These are phyloP conservation scores for Cheilinus undulatus DNA, from an alignment of 2,113 vertebrate species.

Conservation along the genomic window DNA sequence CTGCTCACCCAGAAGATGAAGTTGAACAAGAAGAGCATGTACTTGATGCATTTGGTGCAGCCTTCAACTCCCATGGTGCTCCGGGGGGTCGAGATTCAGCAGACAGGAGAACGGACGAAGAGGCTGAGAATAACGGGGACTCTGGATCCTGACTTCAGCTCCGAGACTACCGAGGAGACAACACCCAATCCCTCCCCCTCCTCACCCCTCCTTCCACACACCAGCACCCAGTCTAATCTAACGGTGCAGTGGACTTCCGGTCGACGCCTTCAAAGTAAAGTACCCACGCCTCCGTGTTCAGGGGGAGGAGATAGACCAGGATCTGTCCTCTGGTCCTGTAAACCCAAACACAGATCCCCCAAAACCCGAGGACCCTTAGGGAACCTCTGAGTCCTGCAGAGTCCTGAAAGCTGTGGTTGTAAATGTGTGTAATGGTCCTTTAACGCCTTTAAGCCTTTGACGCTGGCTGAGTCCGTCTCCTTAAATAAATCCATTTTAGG, in stretches of 20 bases:
- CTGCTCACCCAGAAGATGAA: slow-evolving; percentile 96
- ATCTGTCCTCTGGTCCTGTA: no score
- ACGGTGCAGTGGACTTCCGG: not conserved
- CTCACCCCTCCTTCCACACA: slow-evolving; percentile 6
- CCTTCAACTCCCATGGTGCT: slow-evolving; percentile 93
- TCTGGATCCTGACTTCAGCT: slow-evolving; percentile 1
- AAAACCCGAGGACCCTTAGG: no score
- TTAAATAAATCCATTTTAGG: no score
- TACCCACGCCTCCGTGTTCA: not conserved
- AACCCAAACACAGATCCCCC: no score
- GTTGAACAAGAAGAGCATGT: slow-evolving; percentile 95
- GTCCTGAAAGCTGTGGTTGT: no score
- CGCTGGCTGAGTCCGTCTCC: no score
- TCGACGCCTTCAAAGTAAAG: slow-evolving; percentile 26
- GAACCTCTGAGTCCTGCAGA: no score
- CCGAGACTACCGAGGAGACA: slow-evolving; percentile 59
- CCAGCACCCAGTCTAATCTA: not conserved
- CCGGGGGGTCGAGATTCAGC: not conserved
- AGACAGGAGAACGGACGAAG: no score
- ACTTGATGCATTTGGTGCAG: slow-evolving; percentile 97
- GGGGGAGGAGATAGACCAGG: no score
- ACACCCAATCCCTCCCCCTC: slow-evolving; percentile 76
- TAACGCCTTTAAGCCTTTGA: no score
- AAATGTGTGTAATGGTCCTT: no score
- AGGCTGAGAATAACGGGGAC: not conserved